Conservation (phyloP, 2,797 vertebrate genomes). For the Sebastes taczanowskii region DNA sequence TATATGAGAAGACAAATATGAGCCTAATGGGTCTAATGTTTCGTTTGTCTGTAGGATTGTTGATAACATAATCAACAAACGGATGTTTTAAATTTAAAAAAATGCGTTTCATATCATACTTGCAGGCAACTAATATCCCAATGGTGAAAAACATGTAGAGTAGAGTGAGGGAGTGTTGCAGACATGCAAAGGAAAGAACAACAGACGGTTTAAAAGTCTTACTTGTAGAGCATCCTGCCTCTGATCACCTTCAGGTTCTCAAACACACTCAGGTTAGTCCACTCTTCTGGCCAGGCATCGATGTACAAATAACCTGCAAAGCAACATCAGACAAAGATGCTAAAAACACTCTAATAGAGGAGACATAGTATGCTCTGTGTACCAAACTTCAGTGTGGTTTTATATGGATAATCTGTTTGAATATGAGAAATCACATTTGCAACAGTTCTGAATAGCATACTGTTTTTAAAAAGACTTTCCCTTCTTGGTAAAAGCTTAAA, state of each 20-base stretch:
- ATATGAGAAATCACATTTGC: neutral
- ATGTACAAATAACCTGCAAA: slow-evolving; percentile 92
- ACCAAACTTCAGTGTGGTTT: neutral
- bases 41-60: neutral
- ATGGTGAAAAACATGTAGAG: neutral
- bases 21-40: neutral
- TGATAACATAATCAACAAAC: neutral
- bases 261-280: slow-evolving; percentile 87
- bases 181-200: neutral
- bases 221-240: slow-evolving; percentile 93
- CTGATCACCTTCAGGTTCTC: slow-evolving; percentile 92
- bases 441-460: neutral
- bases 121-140: neutral
- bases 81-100: neutral
- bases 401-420: neutral
- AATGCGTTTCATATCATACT: neutral
- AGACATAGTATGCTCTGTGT: neutral
- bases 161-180: neutral
- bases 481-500: neutral
- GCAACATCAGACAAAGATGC: neutral
- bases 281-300: slow-evolving; percentile 87
- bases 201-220: slow-evolving; percentile 44
- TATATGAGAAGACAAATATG: neutral
- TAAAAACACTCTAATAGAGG: neutral
- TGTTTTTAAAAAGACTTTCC: neutral